These are phyloP conservation scores for Auanema sp. DNA, from an alignment of 2,888 invertebrate genomes.

Conservation along the genomic window DNA sequence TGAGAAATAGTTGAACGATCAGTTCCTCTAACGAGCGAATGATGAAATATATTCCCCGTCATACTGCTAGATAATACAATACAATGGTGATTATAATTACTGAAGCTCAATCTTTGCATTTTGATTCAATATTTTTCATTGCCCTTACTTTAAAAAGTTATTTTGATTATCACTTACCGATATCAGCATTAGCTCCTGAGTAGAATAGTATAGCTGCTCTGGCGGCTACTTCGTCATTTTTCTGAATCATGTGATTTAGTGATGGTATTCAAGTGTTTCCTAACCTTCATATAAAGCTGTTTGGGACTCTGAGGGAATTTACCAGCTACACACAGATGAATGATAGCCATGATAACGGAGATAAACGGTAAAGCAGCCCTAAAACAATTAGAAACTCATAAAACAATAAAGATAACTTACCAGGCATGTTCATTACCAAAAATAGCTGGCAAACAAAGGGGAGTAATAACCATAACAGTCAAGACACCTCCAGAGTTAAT, in stretches of 20 bases:
- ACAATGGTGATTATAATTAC: not conserved
- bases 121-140: slow-evolving; percentile 10
- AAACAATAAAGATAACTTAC: slow-evolving; percentile 25
- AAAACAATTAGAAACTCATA: slow-evolving; percentile 10
- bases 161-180: slow-evolving; percentile 27
- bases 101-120: slow-evolving; percentile 6
- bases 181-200: slow-evolving; percentile 44
- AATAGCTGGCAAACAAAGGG: slow-evolving; percentile 49
- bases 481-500: slow-evolving; percentile 50
- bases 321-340: slow-evolving; percentile 41
- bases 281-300: slow-evolving; percentile 53
- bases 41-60: slow-evolving; percentile 7
- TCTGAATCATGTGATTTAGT: slow-evolving; percentile 5
- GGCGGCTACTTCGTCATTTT: slow-evolving; percentile 35
- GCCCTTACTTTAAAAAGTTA: slow-evolving; percentile 10
- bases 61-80: no score
- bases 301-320: slow-evolving; percentile 58
- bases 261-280: not conserved
- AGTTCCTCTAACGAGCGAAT: not conserved
- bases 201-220: slow-evolving; percentile 45
- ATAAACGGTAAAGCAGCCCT: slow-evolving; percentile 36
- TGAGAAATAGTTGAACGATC: not conserved
- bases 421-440: slow-evolving; percentile 48
- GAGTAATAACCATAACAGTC: slow-evolving; percentile 38
- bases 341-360: slow-evolving; percentile 35